phyloP scores from a whole-genome alignment of 1,140 invertebrate genomes.

The Ladona fulva region DNA sequence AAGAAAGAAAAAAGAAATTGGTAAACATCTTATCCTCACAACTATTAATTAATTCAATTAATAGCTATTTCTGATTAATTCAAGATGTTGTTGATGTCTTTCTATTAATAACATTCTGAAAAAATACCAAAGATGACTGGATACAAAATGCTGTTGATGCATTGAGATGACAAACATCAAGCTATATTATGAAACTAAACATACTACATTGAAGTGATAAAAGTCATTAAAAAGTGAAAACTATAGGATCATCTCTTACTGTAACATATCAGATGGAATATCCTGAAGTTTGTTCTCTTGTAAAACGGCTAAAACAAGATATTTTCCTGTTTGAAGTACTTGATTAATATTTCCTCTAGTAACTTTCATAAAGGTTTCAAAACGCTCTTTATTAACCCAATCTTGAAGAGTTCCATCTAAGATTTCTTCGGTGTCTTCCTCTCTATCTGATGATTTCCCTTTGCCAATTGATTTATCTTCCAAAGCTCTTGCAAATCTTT shows the following conservation, averaged over 20 bases:
- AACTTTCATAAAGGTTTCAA: slow-evolving; percentile 81
- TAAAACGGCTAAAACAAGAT: slow-evolving; percentile 74
- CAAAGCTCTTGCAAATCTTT: neutral
- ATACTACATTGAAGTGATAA: neutral
- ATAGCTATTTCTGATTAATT: too few species aligned
- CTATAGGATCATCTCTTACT: slow-evolving; percentile 33
- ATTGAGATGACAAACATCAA: neutral
- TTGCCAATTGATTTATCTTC: neutral
- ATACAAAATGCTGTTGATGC: neutral
- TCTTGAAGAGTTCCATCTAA: slow-evolving; percentile 60
- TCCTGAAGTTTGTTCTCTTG: slow-evolving; percentile 80
- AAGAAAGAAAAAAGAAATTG: slow-evolving; percentile 24
- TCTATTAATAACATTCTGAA: too few species aligned
- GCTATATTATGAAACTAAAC: neutral
- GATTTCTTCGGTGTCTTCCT: slow-evolving; percentile 11
- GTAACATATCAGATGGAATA: slow-evolving; percentile 66
- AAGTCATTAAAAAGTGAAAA: neutral
- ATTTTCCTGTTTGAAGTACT: slow-evolving; percentile 73
- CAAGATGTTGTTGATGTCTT: too few species aligned
- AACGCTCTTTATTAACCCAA: slow-evolving; percentile 87
- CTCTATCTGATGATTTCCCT: neutral
- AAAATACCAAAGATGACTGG: too few species aligned
- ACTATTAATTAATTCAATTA: too few species aligned
- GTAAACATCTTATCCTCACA: too few species aligned
- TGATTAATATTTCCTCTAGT: slow-evolving; percentile 75